Evolutionary conservation across 37 sponge, comb jelly and placozoan species (phyloP), one percentile per base, ranked within the genome.

Genomic region (Geodia barretti): DNA sequence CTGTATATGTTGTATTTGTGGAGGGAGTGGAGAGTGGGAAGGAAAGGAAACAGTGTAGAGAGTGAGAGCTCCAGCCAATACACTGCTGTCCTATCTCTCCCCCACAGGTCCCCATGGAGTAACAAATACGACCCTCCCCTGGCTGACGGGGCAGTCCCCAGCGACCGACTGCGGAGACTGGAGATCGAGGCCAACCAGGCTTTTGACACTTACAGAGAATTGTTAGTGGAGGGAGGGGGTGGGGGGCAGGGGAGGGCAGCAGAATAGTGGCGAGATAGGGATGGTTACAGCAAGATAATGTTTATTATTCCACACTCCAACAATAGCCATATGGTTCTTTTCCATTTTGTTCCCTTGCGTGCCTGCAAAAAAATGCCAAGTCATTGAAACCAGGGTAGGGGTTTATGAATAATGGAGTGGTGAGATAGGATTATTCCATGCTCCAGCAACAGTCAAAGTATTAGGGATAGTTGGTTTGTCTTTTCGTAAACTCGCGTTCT

Each of bases 171-270:
- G 29, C 64, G 98, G 21, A 84, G 74, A 47, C 87, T 97, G 63
- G 98, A 97, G 82, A 79, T 97, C 19, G 85, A 89, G 35, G 96
- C 96, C n/a, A 97, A 97, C 85, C 78, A 81, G n/a, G 96, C 94
- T 20, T 97, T 97, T 79, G 98, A 97, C 42, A 86, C 90, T 2
- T 97, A 97, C 85, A 76, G 98, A 72, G 98, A 97, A 75, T 67
- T 96, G 89, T 96, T 83, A 74, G 92, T 84, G 36, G 83, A 88
- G 77, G 71, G 85, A 0, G 89, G 95, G 36, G 92, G 63, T 91
- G 89, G 89, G 89, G 82, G 42, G 30, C 76, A 73, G 95, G 76
- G 86, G 31, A 79, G 85, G 71, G 85, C 88, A n/a, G 86, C 84
- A n/a, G n/a, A n/a, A n/a, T n/a, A n/a, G n/a, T 7, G 54, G 54